These are phyloP conservation scores for Arothron firmamentum DNA, from an alignment of 2,113 vertebrate species.

Conservation along the genomic window DNA sequence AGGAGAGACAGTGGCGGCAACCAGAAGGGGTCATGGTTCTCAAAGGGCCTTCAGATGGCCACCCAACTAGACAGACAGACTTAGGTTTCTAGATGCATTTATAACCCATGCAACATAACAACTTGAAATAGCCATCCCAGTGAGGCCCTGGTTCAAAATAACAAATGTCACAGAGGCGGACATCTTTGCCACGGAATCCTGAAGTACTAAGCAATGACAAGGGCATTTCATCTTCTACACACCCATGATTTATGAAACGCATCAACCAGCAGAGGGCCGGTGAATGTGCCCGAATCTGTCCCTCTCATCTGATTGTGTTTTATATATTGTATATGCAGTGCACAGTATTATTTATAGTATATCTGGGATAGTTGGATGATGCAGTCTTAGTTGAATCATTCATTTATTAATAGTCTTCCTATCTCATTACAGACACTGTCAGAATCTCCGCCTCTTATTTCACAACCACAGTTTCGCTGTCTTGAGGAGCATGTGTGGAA, in stretches of 20 bases:
- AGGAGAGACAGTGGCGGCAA: background rate
- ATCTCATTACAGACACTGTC: conserved; percentile 56
- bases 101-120: conserved; percentile 39
- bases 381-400: conserved; percentile 58
- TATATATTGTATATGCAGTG: conserved; percentile 31
- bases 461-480: conserved; percentile 29
- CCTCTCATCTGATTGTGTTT: background rate
- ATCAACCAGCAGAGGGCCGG: conserved; percentile 27
- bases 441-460: conserved; percentile 26
- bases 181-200: conserved; percentile 25
- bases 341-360: conserved; percentile 48
- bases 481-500: conserved; percentile 48
- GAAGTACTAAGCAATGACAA: conserved; percentile 15
- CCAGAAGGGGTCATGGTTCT: conserved; percentile 14
- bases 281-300: conserved; percentile 53
- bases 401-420: conserved; percentile 71
- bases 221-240: conserved; percentile 14
- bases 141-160: conserved; percentile 47
- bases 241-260: conserved; percentile 39
- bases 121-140: conserved; percentile 61
- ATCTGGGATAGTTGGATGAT: conserved; percentile 47
- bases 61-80: conserved; percentile 36
- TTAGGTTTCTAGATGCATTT: conserved; percentile 46
- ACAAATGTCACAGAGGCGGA: conserved; percentile 26
- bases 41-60: conserved; percentile 40